These are phyloP conservation scores for Phalera bucephala DNA, from an alignment of 2,888 invertebrate species.

Conservation along the genomic window DNA sequence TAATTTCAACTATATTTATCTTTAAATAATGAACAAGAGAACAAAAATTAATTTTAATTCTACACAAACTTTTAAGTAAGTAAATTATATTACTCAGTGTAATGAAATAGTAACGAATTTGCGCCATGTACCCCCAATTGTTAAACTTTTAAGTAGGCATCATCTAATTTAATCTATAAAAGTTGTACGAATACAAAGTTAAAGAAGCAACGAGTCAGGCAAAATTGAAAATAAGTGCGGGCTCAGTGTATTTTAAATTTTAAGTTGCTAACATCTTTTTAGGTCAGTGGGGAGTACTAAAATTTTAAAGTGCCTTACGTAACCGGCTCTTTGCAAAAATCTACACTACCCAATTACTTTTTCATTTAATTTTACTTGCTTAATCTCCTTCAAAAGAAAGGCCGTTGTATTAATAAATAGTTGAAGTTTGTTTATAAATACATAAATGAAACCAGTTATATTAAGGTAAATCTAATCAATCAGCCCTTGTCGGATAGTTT, in stretches of 20 bases:
- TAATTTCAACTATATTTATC: too few relatives aligned
- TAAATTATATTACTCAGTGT: too few relatives aligned
- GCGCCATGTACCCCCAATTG: too few relatives aligned
- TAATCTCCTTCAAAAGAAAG: background rate
- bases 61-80: too few relatives aligned
- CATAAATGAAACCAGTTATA: too few relatives aligned
- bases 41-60: too few relatives aligned
- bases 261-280: slow-evolving; percentile 25
- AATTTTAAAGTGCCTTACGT: slow-evolving; percentile 20
- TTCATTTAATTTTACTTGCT: slow-evolving; percentile 1
- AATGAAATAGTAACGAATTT: too few relatives aligned
- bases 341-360: slow-evolving; percentile 21
- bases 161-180: too few relatives aligned
- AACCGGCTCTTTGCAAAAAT: slow-evolving; percentile 16
- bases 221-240: slow-evolving; percentile 9
- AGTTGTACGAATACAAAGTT: background rate
- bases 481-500: too few relatives aligned
- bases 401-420: background rate
- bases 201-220: background rate
- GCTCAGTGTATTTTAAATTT: slow-evolving; percentile 15
- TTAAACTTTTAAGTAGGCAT: too few relatives aligned
- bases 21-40: too few relatives aligned
- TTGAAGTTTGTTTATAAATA: background rate
- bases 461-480: too few relatives aligned
- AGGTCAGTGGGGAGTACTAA: slow-evolving; percentile 20